Evolutionary conservation across 2,797 vertebrate genomes (phyloP).

Genomic region (Thaleichthys pacificus): DNA sequence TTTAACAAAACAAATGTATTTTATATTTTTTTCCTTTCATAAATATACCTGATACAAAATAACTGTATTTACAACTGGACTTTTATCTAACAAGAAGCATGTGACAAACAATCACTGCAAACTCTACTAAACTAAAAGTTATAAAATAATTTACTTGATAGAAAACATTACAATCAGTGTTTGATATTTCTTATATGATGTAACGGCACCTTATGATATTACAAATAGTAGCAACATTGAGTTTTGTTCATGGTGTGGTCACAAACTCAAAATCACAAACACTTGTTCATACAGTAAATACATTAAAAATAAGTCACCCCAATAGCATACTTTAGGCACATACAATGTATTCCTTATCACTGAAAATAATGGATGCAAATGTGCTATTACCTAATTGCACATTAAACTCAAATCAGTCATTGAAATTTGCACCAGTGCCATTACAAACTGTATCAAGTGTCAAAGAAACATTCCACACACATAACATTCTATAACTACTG

Average conservation of each 20-base stretch:
- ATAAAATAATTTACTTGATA: constrained; percentile 9
- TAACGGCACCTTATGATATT: constrained; percentile 1
- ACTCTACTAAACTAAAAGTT: background rate
- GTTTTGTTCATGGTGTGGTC: background rate
- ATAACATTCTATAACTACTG: background rate
- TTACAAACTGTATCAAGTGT: constrained; percentile 4
- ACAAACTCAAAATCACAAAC: constrained; percentile 4
- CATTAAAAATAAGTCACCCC: background rate
- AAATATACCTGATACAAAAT: constrained; percentile 63
- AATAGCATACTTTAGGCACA: background rate
- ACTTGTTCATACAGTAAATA: background rate
- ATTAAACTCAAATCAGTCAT: constrained; percentile 1
- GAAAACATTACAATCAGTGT: constrained; percentile 29
- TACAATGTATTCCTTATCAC: constrained; percentile 10
- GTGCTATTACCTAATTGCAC: constrained; percentile 11
- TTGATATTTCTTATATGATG: constrained; percentile 13
- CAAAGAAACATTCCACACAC: constrained; percentile 24
- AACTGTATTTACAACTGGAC: constrained; percentile 54
- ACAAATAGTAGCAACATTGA: background rate
- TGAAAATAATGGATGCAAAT: constrained; percentile 11
- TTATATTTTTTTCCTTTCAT: constrained; percentile 67
- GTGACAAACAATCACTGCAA: background rate
- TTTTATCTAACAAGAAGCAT: constrained; percentile 16
- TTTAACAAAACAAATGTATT: constrained; percentile 58
- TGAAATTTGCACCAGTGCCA: constrained; percentile 6